Base-by-base conservation (phyloP, 2,113 vertebrate genomes). In the Pangasianodon gigas region DNA sequence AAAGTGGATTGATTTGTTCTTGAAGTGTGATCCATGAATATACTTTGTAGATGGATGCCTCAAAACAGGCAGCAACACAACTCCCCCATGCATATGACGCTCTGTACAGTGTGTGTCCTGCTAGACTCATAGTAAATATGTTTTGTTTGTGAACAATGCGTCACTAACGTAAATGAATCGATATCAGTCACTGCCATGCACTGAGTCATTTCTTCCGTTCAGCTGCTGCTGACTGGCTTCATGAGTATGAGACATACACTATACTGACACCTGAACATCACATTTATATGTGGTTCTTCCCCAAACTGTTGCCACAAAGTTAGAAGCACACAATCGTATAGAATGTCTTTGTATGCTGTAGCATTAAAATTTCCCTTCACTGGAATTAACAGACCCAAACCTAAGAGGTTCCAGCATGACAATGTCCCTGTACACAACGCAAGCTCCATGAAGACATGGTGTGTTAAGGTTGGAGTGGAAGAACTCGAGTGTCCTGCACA, bases 141-240 rank as follows among this genome's bases (percentile, higher is more conserved):
- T n/a, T 81, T 52, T 81, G 79, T 81, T 54, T 81, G 79, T 16
- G 79, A 52, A 79, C 75, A 29, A 80, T 80, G 75, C 13, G 13
- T 32, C 79, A 81, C 26, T 18, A 9, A 29, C 29, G 26, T 81
- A 18, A 16, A 32, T 32, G 48, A 81, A 81, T 81, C 54, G 79
- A 81, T n/a, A 54, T 81, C 79, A n/a, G 79, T 81, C 79, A 19
- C 32, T 81, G 4, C 44, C 75, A 13, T 29, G 24, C 4, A 29
- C 21, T 52, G 48, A 81, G 48, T 54, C 79, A 48, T 26, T 51
- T 24, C 46, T 79, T 51, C 75, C 75, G 2, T 19, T 37, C 48
- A 54, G 79, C 79, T 81, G 79, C 79, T 54, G 26, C 48, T 52
- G 48, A 52, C 8, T 16, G 48, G 32, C 14, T 54, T 52, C 2